Evolutionary conservation across 2,888 invertebrate genomes (phyloP).

Genomic region (Nematopogon swammerdamellus): DNA sequence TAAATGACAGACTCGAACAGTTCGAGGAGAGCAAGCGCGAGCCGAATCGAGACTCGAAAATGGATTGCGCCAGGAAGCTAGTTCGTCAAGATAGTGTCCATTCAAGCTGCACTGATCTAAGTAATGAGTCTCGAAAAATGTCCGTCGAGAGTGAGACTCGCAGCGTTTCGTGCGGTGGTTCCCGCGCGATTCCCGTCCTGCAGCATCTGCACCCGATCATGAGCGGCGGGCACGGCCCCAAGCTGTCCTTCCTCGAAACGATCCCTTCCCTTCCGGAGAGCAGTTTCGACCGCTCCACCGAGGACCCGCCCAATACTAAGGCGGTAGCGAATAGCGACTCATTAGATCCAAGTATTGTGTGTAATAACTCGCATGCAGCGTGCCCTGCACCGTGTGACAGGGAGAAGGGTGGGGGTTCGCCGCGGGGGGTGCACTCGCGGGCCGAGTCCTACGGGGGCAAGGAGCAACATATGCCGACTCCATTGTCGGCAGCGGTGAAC

Average conservation of each 20-base stretch:
- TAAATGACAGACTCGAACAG: conserved; percentile 33
- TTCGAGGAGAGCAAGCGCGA: conserved; percentile 21
- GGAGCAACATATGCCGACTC: conserved; percentile 20
- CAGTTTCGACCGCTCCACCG: conserved; percentile 31
- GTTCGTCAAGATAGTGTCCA: conserved; percentile 36
- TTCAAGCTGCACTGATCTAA: conserved; percentile 16
- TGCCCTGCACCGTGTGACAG: conserved; percentile 37
- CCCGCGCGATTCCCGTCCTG: conserved; percentile 21
- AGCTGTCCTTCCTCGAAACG: conserved; percentile 26
- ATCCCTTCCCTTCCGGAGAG: conserved; percentile 42
- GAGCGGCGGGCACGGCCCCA: conserved; percentile 22
- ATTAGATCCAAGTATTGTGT: conserved; percentile 36
- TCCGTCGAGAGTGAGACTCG: conserved; percentile 26
- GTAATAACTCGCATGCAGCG: conserved; percentile 55
- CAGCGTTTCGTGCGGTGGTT: conserved; percentile 22
- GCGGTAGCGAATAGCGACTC: neutral
- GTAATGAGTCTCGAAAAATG: conserved; percentile 24
- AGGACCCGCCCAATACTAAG: conserved; percentile 12
- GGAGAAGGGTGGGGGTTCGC: conserved; percentile 29
- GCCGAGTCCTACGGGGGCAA: conserved; percentile 54
- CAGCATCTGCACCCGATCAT: conserved; percentile 37
- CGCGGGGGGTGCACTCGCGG: conserved; percentile 39
- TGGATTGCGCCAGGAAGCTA: conserved; percentile 19
- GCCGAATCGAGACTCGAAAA: neutral
- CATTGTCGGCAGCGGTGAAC: conserved; percentile 20